These are phyloP conservation scores for Amazona ochrocephala DNA, from an alignment of 2,797 vertebrate species.

Conservation along the genomic window DNA sequence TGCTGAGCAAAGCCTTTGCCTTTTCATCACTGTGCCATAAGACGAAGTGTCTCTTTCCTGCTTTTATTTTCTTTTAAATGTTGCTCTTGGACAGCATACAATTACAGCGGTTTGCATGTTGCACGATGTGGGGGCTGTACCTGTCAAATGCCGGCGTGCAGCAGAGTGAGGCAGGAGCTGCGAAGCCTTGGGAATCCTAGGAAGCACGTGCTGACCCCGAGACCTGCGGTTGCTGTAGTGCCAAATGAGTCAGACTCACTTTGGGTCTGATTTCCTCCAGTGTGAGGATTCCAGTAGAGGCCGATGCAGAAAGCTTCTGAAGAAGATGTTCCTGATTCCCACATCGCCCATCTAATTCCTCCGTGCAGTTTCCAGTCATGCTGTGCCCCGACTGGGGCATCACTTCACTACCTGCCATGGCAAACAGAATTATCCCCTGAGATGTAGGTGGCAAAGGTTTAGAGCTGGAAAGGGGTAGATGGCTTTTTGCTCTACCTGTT, in stretches of 20 bases:
- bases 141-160: not conserved
- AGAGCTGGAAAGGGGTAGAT: not conserved
- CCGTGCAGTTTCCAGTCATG: not conserved
- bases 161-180: not conserved
- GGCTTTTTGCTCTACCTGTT: not conserved
- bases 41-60: not conserved
- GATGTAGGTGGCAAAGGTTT: not conserved
- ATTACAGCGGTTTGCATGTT: not conserved
- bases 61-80: not conserved
- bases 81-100: not conserved
- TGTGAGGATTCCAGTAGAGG: not conserved
- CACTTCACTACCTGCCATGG: not conserved
- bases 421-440: rapidly evolving
- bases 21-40: not conserved
- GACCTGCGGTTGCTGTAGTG: no score
- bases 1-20: no score
- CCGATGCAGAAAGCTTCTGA: not conserved
- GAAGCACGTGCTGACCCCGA: rapidly evolving
- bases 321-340: not conserved
- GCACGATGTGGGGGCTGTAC: not conserved
- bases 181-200: not conserved
- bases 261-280: not conserved
- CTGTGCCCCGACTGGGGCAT: not conserved
- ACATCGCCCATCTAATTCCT: not conserved
- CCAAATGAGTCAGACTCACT: not conserved